These are phyloP conservation scores for Tachina lurida DNA, from an alignment of 2,888 invertebrate species.

Conservation along the genomic window DNA sequence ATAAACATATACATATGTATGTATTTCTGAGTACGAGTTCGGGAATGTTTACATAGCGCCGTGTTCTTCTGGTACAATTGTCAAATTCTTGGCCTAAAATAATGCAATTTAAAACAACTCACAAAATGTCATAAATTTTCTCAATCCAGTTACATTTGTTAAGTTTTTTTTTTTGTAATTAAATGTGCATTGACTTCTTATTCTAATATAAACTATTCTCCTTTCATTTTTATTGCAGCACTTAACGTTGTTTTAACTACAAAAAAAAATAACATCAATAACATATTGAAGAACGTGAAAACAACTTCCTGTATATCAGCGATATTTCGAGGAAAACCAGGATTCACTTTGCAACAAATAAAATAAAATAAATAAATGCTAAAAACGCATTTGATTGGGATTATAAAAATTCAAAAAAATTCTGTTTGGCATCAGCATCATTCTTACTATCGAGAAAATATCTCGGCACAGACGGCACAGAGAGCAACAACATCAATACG, in stretches of 20 bases:
- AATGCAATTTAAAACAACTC: slow-evolving; percentile 45
- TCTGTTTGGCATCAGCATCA: slow-evolving; percentile 80
- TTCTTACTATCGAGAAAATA: slow-evolving; percentile 65
- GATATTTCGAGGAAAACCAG: slow-evolving; percentile 45
- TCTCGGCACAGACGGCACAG: slow-evolving; percentile 56
- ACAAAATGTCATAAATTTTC: slow-evolving; percentile 51
- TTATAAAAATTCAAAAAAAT: slow-evolving; percentile 80
- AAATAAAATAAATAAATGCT: slow-evolving; percentile 75
- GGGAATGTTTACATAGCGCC: too few relatives aligned
- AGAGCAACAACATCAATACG: slow-evolving; percentile 31
- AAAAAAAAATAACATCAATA: slow-evolving; percentile 19
- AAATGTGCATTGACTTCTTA: slow-evolving; percentile 59
- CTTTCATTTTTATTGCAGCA: slow-evolving; percentile 80
- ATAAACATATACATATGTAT: not conserved
- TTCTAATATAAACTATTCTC: slow-evolving; percentile 29
- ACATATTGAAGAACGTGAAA: slow-evolving; percentile 3
- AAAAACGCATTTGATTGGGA: slow-evolving; percentile 79
- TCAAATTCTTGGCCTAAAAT: too few relatives aligned
- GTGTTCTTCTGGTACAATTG: too few relatives aligned
- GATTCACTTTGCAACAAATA: slow-evolving; percentile 50
- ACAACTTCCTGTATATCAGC: slow-evolving; percentile 32
- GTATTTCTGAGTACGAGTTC: not conserved
- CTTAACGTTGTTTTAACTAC: slow-evolving; percentile 71
- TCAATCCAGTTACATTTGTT: slow-evolving; percentile 1
- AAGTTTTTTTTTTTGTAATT: slow-evolving; percentile 26